Conservation (phyloP, 1,140 invertebrate species). For the Solen grandis region DNA sequence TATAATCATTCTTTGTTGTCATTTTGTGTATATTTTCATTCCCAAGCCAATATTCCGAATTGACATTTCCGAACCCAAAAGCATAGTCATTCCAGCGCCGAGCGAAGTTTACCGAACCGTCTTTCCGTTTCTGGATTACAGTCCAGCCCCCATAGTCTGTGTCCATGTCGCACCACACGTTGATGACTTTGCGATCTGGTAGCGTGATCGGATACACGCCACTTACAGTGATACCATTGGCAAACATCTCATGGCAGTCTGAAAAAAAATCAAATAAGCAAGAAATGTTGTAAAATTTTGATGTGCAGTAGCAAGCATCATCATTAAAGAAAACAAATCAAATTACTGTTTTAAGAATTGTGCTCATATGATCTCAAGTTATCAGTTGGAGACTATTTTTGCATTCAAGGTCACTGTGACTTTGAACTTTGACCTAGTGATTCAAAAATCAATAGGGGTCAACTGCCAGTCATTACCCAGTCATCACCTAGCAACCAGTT, state of each 20-base stretch:
- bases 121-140: slow-evolving; percentile 89
- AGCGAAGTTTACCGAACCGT: slow-evolving; percentile 91
- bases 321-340: not conserved
- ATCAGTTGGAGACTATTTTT: not conserved
- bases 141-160: slow-evolving; percentile 92
- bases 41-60: slow-evolving; percentile 84
- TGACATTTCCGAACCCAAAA: slow-evolving; percentile 95
- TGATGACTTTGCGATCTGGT: slow-evolving; percentile 83
- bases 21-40: slow-evolving; percentile 81
- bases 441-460: too few species aligned
- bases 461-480: too few species aligned
- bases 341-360: not conserved
- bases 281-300: too few species aligned
- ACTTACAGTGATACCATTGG: slow-evolving; percentile 62
- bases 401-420: not conserved
- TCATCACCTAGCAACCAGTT: too few species aligned
- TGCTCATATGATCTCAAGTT: not conserved
- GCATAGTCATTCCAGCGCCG: slow-evolving; percentile 96
- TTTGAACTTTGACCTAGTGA: not conserved
- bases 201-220: slow-evolving; percentile 89
- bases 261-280: slow-evolving; percentile 50
- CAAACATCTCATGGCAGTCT: slow-evolving; percentile 75
- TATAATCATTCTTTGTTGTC: slow-evolving; percentile 86
- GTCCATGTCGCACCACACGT: slow-evolving; percentile 89
- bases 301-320: not conserved